phyloP scores from a whole-genome alignment of 2,888 invertebrate species.

The Eupithecia subumbrata region DNA sequence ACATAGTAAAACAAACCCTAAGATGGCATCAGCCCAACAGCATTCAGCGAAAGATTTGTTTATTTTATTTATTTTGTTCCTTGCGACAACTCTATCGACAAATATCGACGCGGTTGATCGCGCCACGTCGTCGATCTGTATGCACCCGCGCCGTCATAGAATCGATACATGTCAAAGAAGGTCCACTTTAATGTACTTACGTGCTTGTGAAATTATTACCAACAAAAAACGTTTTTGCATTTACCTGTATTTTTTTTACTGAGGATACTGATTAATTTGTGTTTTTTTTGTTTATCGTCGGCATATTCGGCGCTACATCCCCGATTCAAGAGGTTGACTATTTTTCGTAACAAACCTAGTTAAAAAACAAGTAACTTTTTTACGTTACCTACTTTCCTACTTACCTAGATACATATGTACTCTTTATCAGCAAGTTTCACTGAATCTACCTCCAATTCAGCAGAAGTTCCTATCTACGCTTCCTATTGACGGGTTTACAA shows the following conservation, averaged over 20 bases:
- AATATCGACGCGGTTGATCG: slow-evolving; percentile 32
- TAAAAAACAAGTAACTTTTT: background rate
- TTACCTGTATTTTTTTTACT: too few species aligned
- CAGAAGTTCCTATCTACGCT: background rate
- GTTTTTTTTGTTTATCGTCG: too few species aligned
- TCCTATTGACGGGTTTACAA: background rate
- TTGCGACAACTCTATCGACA: slow-evolving; percentile 44
- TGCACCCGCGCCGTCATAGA: slow-evolving; percentile 15
- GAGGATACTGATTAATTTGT: too few species aligned
- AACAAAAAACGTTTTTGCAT: background rate
- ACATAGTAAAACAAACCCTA: slow-evolving; percentile 33
- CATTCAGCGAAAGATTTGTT: slow-evolving; percentile 45
- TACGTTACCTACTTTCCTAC: background rate
- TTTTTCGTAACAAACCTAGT: background rate
- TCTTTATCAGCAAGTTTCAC: background rate
- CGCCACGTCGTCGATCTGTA: slow-evolving; percentile 17
- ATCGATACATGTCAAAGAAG: background rate
- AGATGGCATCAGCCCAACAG: slow-evolving; percentile 50
- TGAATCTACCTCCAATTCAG: background rate
- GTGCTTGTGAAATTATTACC: background rate
- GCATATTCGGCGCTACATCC: too few species aligned
- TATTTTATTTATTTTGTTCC: slow-evolving; percentile 8
- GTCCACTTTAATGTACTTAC: background rate
- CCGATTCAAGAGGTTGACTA: too few species aligned
- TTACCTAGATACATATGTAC: background rate